Conservation (phyloP, 2,888 invertebrate genomes). For the Lasiommata megera region DNA sequence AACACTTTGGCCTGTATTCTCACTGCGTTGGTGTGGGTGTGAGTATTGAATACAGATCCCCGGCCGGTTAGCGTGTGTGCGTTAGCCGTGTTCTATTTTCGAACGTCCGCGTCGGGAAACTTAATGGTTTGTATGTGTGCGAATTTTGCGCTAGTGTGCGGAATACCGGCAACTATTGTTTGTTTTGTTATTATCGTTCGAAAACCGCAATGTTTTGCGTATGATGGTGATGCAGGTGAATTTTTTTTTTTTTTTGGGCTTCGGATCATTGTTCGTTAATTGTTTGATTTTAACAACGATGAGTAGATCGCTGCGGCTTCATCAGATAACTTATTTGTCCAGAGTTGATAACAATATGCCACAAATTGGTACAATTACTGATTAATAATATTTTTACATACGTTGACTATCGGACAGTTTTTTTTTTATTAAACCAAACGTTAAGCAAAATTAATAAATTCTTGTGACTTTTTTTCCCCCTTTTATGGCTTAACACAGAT, state of each 20-base stretch:
- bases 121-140: constrained; percentile 69
- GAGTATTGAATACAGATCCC: constrained; percentile 6
- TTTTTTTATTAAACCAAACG: too few relatives aligned
- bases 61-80: constrained; percentile 45
- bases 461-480: too few relatives aligned
- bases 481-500: too few relatives aligned
- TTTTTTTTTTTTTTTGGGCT: neutral
- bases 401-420: too few relatives aligned
- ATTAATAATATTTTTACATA: too few relatives aligned
- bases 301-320: neutral
- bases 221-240: constrained; percentile 10
- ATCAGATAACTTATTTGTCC: neutral
- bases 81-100: constrained; percentile 61
- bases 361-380: neutral
- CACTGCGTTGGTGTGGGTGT: constrained; percentile 44
- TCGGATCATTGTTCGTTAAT: constrained; percentile 15
- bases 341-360: neutral
- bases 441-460: too few relatives aligned
- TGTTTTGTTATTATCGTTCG: constrained; percentile 71
- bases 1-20: constrained; percentile 34
- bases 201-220: constrained; percentile 33
- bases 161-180: constrained; percentile 55
- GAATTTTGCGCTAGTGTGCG: constrained; percentile 53
- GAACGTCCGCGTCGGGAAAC: constrained; percentile 59
- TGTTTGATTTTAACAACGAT: neutral